Evolutionary conservation across 53 echinoderm and acorn worm genomes (phyloP), one percentile per base, ranked within the genome.

Genomic region (Paracentrotus lividus): DNA sequence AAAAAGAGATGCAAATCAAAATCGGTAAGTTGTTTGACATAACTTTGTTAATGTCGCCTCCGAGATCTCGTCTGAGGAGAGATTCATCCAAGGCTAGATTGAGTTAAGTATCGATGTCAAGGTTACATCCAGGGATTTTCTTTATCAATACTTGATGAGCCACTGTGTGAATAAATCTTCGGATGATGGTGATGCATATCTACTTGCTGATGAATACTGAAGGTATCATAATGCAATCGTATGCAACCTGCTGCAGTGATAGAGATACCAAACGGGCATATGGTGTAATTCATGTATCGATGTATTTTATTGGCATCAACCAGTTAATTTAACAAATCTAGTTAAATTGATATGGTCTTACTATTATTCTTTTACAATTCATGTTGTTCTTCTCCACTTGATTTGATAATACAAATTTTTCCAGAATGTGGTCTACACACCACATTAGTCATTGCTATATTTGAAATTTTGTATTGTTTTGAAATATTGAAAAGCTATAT

Each of bases 101-200:
- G 49, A 40, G 26, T 81, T n/a, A 1, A 13, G 47, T 12, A 44
- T 26, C 81, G n/a, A 47, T 45, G 81, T 49, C 49, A 45, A 81
- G 81, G 81, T 47, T 81, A 10, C 4, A 81, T 47, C 81, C 27
- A 8, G 81, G 49, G 81, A 45, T 78, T 81, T 44, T 43, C 13
- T 24, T 33, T 47, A 81, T 81, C 8, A 47, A 72, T 72, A 21
- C 26, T 81, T 45, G 44, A 81, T 47, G 81, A 27, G 27, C 47
- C 47, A 42, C 18, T 20, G 20, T 77, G 47, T 81, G 81, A 81
- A 81, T 81, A 81, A 81, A 47, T 49, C 81, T 45, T 81, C 1
- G 10, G 47, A 24, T n/a, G 33, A 45, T 47, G 81, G 8, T 81
- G 81, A 81, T 81, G 81, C 49, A 47, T 81, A 81, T 81, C 49